Conservation (phyloP, 23 tunicate species). For the Phallusia fumigata region DNA sequence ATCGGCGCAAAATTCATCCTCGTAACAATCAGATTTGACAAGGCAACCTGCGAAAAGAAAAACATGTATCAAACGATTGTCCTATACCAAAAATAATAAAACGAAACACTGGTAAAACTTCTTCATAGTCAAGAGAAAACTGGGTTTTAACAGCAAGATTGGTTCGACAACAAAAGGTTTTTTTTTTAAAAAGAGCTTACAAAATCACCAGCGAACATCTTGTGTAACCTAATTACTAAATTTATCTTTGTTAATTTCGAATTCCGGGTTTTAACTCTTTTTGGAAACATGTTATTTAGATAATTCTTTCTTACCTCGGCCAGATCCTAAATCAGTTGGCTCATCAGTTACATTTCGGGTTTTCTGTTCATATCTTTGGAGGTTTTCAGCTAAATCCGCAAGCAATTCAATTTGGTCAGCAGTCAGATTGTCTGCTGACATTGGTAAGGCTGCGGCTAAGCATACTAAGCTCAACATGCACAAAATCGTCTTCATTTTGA, state of each 20-base stretch:
- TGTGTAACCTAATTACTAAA: too few species aligned
- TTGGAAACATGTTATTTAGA: too few species aligned
- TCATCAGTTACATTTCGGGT: background rate
- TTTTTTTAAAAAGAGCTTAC: too few species aligned
- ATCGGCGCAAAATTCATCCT: constrained; percentile 9
- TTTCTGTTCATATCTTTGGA: background rate
- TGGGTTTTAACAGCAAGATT: too few species aligned
- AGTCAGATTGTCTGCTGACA: background rate
- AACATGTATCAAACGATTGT: too few species aligned
- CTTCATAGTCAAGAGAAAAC: too few species aligned
- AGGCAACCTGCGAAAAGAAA: constrained; percentile 25
- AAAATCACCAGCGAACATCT: too few species aligned
- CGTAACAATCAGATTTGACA: constrained; percentile 6
- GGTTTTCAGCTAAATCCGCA: constrained; percentile 6
- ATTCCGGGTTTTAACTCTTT: too few species aligned
- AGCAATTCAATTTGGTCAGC: background rate
- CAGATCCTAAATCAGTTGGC: constrained; percentile 6
- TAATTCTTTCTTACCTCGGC: constrained; percentile 11
- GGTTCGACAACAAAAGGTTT: too few species aligned
- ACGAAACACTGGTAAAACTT: too few species aligned
- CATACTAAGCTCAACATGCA: background rate
- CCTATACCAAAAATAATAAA: too few species aligned
- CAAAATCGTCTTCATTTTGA: background rate
- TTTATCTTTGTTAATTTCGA: too few species aligned
- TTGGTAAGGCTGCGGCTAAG: background rate